phyloP scores from a whole-genome alignment of 2,113 vertebrate species.

The Cepphus grylle region DNA sequence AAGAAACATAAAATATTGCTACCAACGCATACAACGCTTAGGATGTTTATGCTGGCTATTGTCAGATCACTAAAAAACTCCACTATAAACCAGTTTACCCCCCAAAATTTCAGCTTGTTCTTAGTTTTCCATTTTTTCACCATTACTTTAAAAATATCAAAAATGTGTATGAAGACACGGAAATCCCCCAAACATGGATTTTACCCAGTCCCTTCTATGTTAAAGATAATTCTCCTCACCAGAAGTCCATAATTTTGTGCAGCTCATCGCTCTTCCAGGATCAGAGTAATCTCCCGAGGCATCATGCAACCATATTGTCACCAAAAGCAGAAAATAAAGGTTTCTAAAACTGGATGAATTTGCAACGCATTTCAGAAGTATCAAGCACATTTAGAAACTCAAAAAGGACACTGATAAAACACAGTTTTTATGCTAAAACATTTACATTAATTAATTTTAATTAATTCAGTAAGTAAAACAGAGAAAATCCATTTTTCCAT shows the following conservation, averaged over 20 bases:
- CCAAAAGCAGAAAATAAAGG: rapidly evolving
- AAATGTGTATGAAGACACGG: not conserved
- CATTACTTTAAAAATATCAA: not conserved
- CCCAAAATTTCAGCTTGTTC: not conserved
- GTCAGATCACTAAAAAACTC: not conserved
- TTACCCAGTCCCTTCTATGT: not conserved
- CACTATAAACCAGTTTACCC: not conserved
- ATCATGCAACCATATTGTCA: not conserved
- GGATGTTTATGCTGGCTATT: not conserved
- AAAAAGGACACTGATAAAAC: not conserved
- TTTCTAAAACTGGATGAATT: not conserved
- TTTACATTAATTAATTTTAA: slow-evolving; percentile 24
- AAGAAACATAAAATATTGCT: not conserved
- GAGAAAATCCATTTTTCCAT: not conserved
- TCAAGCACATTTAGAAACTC: not conserved
- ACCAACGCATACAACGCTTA: not conserved
- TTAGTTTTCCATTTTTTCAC: not conserved
- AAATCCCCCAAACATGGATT: not conserved
- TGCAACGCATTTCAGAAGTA: rapidly evolving
- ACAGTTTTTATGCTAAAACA: not conserved
- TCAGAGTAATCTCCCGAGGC: not conserved
- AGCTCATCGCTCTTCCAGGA: not conserved
- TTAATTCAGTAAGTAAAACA: not conserved
- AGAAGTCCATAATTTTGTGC: not conserved
- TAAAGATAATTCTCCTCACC: not conserved